phyloP scores from a whole-genome alignment of 2,888 invertebrate genomes.

The Ethmia dodecea region DNA sequence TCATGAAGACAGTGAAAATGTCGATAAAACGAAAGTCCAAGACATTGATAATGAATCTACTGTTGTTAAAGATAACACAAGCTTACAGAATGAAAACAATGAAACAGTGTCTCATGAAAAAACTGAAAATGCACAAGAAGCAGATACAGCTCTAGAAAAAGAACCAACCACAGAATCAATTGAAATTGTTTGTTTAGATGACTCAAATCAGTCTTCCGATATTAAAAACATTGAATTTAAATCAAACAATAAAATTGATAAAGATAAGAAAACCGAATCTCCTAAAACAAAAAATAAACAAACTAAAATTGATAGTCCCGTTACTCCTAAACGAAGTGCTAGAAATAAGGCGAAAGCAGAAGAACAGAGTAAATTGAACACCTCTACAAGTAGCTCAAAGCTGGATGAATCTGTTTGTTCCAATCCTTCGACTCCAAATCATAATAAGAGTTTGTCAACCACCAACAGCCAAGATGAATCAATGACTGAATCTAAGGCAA shows the following conservation, averaged over 20 bases:
- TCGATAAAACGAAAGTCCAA: too few species aligned
- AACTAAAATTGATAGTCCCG: background rate
- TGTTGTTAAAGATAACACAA: too few species aligned
- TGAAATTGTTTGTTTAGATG: slow-evolving; percentile 19
- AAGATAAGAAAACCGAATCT: slow-evolving; percentile 11
- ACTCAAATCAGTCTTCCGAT: slow-evolving; percentile 19
- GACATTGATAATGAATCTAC: too few species aligned
- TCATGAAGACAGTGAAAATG: slow-evolving; percentile 17
- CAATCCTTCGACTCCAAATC: slow-evolving; percentile 42
- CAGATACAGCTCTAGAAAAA: slow-evolving; percentile 2
- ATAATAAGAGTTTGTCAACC: slow-evolving; percentile 39
- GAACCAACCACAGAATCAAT: slow-evolving; percentile 5
- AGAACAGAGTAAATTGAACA: slow-evolving; percentile 3
- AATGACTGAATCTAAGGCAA: slow-evolving; percentile 40
- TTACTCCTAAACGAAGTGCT: slow-evolving; percentile 33
- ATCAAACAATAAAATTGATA: slow-evolving; percentile 4
- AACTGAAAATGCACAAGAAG: slow-evolving; percentile 4
- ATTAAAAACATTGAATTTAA: slow-evolving; percentile 3
- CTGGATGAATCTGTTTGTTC: slow-evolving; percentile 41
- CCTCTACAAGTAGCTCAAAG: slow-evolving; percentile 32
- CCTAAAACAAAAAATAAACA: slow-evolving; percentile 7
- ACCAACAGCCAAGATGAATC: slow-evolving; percentile 44
- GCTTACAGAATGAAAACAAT: slow-evolving; percentile 2
- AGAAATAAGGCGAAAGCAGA: slow-evolving; percentile 38
- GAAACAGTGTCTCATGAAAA: too few species aligned